Percentiles rank a stretch among this genome's conserved stretches.
Conservation (phyloP, 2,888 invertebrate genomes). For the Parochlus steinenii region DNA sequence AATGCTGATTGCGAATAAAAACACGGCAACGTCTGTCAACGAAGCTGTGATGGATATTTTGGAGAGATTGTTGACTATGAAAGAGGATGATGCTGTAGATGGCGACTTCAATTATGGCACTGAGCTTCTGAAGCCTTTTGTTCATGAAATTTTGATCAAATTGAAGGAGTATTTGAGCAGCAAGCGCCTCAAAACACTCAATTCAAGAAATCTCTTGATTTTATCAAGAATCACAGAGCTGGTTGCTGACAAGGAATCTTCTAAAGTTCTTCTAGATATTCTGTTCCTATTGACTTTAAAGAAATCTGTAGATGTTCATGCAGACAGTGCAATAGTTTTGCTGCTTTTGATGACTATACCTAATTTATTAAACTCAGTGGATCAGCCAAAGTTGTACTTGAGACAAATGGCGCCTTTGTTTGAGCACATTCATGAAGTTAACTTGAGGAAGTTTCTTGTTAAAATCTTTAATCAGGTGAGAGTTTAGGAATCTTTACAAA, state of each 20-base stretch:
- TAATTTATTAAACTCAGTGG: constrained; percentile 55
- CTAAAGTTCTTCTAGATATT: constrained; percentile 50
- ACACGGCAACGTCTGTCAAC: constrained; percentile 41
- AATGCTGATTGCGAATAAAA: constrained; percentile 51
- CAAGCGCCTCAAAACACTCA: constrained; percentile 26
- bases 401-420: constrained; percentile 55
- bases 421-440: constrained; percentile 43
- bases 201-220: constrained; percentile 52
- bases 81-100: constrained; percentile 36
- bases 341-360: constrained; percentile 54
- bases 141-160: constrained; percentile 43
- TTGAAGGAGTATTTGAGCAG: constrained; percentile 38
- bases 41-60: constrained; percentile 55
- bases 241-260: constrained; percentile 46
- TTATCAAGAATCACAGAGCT: constrained; percentile 61
- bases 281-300: constrained; percentile 53
- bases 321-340: constrained; percentile 43
- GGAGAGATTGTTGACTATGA: constrained; percentile 51
- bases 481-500: too few relatives aligned
- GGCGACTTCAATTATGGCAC: constrained; percentile 50
- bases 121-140: constrained; percentile 53
- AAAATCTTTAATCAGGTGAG: constrained; percentile 11
- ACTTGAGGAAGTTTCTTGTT: constrained; percentile 34
- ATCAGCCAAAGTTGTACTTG: constrained; percentile 46
- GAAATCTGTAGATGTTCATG: constrained; percentile 32